These are phyloP conservation scores for Xyrichtys novacula DNA, from an alignment of 2,797 vertebrate species.

Conservation along the genomic window DNA sequence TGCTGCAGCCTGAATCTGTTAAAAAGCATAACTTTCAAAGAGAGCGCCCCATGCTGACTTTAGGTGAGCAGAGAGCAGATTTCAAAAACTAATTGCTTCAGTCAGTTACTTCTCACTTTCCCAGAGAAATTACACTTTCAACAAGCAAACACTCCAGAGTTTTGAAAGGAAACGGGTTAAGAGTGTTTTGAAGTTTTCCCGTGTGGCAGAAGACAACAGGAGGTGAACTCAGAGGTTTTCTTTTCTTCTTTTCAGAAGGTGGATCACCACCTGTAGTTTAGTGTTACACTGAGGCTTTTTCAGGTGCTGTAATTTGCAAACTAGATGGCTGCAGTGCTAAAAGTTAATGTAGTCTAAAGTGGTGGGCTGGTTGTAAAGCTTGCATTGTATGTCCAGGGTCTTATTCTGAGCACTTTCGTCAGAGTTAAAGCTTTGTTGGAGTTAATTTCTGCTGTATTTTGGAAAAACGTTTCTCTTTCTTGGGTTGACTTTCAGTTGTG, in stretches of 20 bases:
- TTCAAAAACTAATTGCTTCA: conserved; percentile 24
- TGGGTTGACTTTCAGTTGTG: too few relatives aligned
- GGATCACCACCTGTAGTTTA: conserved; percentile 14
- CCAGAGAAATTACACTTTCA: background rate
- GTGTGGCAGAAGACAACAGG: background rate
- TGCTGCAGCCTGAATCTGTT: background rate
- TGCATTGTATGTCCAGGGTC: background rate
- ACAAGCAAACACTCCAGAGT: background rate
- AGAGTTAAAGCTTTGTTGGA: too few relatives aligned
- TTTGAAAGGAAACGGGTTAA: conserved; percentile 18
- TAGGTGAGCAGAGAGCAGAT: background rate
- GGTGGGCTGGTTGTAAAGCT: background rate
- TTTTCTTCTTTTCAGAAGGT: conserved; percentile 6
- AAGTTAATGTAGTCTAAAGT: conserved; percentile 10
- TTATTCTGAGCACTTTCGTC: background rate
- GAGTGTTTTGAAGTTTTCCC: conserved; percentile 5
- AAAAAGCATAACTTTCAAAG: conserved; percentile 3
- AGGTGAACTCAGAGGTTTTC: conserved; percentile 19
- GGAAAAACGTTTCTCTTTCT: background rate
- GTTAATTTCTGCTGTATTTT: background rate
- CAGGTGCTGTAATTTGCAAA: conserved; percentile 30
- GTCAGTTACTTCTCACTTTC: background rate
- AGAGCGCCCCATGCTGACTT: background rate
- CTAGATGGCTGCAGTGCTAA: conserved; percentile 2
- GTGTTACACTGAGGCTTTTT: conserved; percentile 28